phyloP scores from a whole-genome alignment of 2,888 invertebrate genomes.

The Allolobophora icterica region DNA sequence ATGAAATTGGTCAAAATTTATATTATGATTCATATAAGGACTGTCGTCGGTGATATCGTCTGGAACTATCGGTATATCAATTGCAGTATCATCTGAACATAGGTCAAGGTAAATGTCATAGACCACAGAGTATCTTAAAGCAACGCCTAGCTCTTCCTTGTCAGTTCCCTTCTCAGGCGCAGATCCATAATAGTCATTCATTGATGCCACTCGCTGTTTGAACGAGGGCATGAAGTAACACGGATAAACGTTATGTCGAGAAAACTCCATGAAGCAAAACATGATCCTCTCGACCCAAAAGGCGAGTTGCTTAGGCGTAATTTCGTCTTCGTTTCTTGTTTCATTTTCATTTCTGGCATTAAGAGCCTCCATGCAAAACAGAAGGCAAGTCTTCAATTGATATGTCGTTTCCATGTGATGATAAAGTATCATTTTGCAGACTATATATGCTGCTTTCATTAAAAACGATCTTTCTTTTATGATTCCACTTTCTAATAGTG shows the following conservation, averaged over 20 bases:
- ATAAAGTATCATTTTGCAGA: not conserved
- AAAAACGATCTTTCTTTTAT: not conserved
- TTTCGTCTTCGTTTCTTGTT: not conserved
- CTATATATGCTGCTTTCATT: not conserved
- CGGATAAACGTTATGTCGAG: not conserved
- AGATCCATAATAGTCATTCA: not conserved
- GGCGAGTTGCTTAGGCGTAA: not conserved
- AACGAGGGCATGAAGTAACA: not conserved
- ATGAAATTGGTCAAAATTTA: no score
- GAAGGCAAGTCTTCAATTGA: not conserved
- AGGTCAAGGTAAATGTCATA: not conserved
- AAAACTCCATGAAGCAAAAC: slow-evolving; percentile 2
- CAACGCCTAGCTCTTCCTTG: not conserved
- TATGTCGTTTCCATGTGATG: not conserved
- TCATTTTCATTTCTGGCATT: not conserved
- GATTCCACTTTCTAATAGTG: not conserved
- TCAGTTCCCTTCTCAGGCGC: no score
- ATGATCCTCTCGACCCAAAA: not conserved
- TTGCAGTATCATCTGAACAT: not conserved
- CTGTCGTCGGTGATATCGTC: no score
- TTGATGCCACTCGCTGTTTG: not conserved
- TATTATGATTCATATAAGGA: no score
- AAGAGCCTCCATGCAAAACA: slow-evolving; percentile 9
- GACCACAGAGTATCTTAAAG: not conserved
- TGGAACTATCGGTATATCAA: no score